phyloP scores from a whole-genome alignment of 2,797 vertebrate species.

The Echiichthys vipera region DNA sequence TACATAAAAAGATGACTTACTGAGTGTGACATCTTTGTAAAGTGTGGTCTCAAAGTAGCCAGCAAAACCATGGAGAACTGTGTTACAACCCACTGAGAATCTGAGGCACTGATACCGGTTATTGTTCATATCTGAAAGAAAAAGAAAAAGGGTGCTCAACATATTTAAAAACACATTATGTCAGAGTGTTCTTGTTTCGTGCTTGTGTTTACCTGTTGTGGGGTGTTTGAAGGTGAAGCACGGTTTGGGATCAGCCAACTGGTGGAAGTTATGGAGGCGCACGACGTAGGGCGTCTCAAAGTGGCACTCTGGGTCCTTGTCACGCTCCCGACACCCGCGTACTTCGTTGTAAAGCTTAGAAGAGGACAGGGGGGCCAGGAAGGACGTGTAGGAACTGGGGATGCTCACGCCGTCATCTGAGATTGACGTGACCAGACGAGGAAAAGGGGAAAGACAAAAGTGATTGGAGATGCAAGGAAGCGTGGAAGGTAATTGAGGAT shows the following conservation, averaged over 20 bases:
- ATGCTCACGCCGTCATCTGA: slow-evolving; percentile 92
- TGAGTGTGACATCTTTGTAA: slow-evolving; percentile 92
- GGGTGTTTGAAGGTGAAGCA: slow-evolving; percentile 94
- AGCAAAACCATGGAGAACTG: slow-evolving; percentile 93
- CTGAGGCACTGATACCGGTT: slow-evolving; percentile 91
- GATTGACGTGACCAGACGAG: not conserved
- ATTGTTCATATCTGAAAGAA: slow-evolving; percentile 90
- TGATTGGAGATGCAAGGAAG: slow-evolving; percentile 31
- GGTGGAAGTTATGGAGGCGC: slow-evolving; percentile 94
- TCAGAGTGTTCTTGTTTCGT: not conserved
- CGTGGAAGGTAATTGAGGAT: slow-evolving; percentile 20
- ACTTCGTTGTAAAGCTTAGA: slow-evolving; percentile 97
- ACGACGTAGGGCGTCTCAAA: slow-evolving; percentile 96
- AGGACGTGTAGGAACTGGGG: slow-evolving; percentile 92
- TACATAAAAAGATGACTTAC: slow-evolving; percentile 80
- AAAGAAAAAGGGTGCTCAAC: not conserved
- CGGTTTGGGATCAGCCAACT: slow-evolving; percentile 90
- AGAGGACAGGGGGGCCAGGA: slow-evolving; percentile 92
- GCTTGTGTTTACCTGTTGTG: slow-evolving; percentile 73
- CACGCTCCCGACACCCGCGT: slow-evolving; percentile 91
- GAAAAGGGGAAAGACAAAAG: slow-evolving; percentile 22
- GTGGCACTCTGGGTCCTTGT: slow-evolving; percentile 93
- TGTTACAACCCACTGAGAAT: slow-evolving; percentile 89
- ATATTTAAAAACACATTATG: slow-evolving; percentile 1
- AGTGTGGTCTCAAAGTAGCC: slow-evolving; percentile 94